Evolutionary conservation across 2,113 vertebrate species (phyloP).

Genomic region (Sapayoa aenigma): DNA sequence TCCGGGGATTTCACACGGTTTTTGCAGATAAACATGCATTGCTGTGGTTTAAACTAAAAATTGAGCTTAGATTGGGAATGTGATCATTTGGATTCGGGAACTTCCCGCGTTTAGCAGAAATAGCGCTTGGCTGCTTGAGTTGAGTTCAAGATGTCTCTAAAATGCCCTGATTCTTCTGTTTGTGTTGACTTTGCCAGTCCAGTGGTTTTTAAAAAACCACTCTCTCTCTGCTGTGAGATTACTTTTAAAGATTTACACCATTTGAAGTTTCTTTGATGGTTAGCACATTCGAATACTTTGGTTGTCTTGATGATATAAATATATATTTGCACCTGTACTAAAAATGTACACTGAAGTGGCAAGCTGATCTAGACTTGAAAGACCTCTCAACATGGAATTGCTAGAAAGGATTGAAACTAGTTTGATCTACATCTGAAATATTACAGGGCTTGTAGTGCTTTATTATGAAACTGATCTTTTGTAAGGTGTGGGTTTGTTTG

Average conservation of each 20-base stretch:
- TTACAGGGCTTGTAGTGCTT: background rate
- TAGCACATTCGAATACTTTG: background rate
- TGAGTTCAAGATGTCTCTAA: background rate
- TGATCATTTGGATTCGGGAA: background rate
- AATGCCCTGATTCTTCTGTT: background rate
- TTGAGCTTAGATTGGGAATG: background rate
- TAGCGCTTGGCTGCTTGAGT: background rate
- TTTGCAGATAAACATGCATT: rapidly evolving
- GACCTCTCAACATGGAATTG: background rate
- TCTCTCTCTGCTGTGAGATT: background rate
- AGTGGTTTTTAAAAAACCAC: too few relatives aligned
- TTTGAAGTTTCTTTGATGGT: background rate
- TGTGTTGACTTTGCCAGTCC: background rate
- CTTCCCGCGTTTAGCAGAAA: background rate
- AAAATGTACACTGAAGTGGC: background rate
- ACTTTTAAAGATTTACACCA: background rate
- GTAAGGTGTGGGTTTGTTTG: background rate
- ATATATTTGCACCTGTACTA: background rate
- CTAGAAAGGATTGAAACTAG: background rate
- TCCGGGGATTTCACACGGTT: background rate
- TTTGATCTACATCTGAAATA: background rate
- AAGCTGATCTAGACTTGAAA: background rate
- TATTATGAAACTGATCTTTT: background rate
- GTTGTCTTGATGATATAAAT: background rate
- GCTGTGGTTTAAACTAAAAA: background rate